Evolutionary conservation across 2,888 invertebrate species (phyloP).

Genomic region (Tenthredo mesomela): DNA sequence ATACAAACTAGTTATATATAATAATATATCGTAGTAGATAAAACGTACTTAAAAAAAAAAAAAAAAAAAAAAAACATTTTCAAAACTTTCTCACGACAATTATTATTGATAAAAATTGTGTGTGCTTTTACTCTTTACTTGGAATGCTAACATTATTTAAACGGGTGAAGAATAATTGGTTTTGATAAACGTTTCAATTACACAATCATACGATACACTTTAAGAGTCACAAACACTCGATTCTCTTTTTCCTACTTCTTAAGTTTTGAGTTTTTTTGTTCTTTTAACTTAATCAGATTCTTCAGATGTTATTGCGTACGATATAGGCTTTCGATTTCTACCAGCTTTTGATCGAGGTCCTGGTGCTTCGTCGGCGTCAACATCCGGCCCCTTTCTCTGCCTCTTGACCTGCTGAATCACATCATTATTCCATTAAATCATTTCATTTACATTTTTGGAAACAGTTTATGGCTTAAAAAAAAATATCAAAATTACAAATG

Average conservation of each 20-base stretch:
- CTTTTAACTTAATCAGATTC: slow-evolving; percentile 64
- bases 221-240: slow-evolving; percentile 38
- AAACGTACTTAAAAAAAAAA: background rate
- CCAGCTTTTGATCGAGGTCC: slow-evolving; percentile 75
- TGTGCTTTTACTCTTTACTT: background rate
- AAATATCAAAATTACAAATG: background rate
- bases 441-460: background rate
- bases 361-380: slow-evolving; percentile 60
- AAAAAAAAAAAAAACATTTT: background rate
- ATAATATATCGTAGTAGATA: background rate
- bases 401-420: slow-evolving; percentile 65
- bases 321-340: slow-evolving; percentile 78
- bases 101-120: slow-evolving; percentile 1
- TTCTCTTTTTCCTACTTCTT: background rate
- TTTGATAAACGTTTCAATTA: slow-evolving; percentile 23
- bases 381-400: slow-evolving; percentile 64
- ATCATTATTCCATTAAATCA: background rate
- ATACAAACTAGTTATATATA: slow-evolving; percentile 23
- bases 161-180: slow-evolving; percentile 38
- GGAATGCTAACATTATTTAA: slow-evolving; percentile 42
- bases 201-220: slow-evolving; percentile 45
- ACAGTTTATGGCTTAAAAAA: background rate
- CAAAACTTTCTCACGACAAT: slow-evolving; percentile 3
- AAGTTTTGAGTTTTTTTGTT: background rate
- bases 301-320: slow-evolving; percentile 77